Base-by-base conservation (phyloP, 1,140 invertebrate species). In the Hyposmocoma kahamanoa region DNA sequence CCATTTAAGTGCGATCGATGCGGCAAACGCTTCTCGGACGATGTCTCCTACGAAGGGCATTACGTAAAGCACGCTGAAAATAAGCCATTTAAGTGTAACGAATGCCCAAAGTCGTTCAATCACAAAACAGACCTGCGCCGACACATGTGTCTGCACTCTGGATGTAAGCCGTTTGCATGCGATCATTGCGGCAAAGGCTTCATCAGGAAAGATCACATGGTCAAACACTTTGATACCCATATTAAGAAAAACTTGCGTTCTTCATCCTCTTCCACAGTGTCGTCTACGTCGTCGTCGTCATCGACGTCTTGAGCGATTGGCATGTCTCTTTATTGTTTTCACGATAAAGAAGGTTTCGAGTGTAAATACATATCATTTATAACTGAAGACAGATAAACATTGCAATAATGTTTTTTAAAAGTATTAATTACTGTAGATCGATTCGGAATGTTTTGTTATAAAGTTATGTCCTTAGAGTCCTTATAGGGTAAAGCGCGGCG, bases 171-270 rank as follows among this genome's bases (percentile, higher is more conserved):
- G 10, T 96, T 93, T 75, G 86, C 90, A 38, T 97, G 96, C 85
- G 88, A 90, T 46, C 89, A 89, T 24, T 97, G 96, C 72, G 90
- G 90, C 36, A 98, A 97, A 83, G 94, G 95, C 18, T 97, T 97
- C 81, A 97, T 96, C 56, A 90, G 97, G 42, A 96, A 97, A 77
- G 97, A 98, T 79, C 97, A 98, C 79, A 95, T 98, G 93, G 90
- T 95, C 48, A 98, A 98, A 81, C 97, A 98, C 82, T 88, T 90
- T 45, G 93, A 95, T 46, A 98, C 95, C 18, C 97, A 98, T 80
- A 74, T 75, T 55, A 87, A 82, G 65, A 87, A 85, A 55, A 82
- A 72, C 49, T 56, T 74, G 45, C 72, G 76, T 13, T 67, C 80
- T 22, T 53, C 57, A 22, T 47, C 57, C 28, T 52, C 67, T 22